These are phyloP conservation scores for Rhinolophus sinicus DNA, from an alignment of 2,113 vertebrate genomes.

Conservation along the genomic window DNA sequence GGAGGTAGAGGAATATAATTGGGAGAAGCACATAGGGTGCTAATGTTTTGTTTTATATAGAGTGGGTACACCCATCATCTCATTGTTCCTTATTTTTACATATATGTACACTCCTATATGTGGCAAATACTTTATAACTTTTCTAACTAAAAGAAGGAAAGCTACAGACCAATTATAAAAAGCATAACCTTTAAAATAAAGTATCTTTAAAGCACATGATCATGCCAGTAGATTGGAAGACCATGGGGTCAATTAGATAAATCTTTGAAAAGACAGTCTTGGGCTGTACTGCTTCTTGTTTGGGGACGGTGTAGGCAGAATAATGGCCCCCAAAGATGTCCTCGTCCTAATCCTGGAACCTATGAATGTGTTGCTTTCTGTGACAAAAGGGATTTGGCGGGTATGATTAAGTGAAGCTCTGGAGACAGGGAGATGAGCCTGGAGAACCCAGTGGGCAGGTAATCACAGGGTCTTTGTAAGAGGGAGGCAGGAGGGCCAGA, in stretches of 20 bases:
- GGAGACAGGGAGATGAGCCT: too few relatives aligned
- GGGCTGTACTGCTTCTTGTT: not conserved
- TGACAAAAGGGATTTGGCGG: not conserved
- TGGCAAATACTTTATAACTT: not conserved
- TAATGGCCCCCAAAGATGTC: too few relatives aligned
- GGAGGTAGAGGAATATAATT: too few relatives aligned
- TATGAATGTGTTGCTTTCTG: not conserved
- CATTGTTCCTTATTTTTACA: not conserved
- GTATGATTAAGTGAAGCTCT: not conserved
- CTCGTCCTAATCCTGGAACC: not conserved
- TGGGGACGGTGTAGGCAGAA: not conserved
- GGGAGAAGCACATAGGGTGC: not conserved
- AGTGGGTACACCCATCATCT: not conserved
- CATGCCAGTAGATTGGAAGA: not conserved
- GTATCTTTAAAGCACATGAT: not conserved
- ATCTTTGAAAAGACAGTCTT: not conserved
- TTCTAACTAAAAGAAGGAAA: not conserved
- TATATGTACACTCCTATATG: not conserved
- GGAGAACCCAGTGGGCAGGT: not conserved
- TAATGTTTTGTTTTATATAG: not conserved
- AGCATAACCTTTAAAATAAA: not conserved
- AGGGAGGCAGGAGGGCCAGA: not conserved
- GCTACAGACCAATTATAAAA: not conserved
- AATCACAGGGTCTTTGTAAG: not conserved
- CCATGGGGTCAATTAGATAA: not conserved